Percentiles rank a stretch among this genome's conserved stretches.
These are phyloP conservation scores for Biston stratarius DNA, from an alignment of 2,888 invertebrate genomes.

Conservation along the genomic window DNA sequence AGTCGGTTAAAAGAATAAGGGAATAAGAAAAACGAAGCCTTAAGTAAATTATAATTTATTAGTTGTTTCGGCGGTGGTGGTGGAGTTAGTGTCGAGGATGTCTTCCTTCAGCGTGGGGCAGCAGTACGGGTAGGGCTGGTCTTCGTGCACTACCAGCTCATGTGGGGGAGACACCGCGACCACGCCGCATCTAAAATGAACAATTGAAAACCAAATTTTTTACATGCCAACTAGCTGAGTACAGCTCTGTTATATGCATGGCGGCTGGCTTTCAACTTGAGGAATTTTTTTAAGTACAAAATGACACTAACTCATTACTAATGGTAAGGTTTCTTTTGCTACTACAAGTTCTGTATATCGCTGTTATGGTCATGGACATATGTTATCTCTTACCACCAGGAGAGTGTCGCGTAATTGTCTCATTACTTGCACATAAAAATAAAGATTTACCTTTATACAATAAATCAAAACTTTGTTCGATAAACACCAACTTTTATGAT, in stretches of 20 bases:
- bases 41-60: conserved; percentile 11
- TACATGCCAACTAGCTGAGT: not conserved
- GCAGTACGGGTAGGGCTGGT: conserved; percentile 36
- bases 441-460: too few species aligned
- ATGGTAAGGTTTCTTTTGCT: too few species aligned
- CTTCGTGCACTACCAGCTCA: conserved; percentile 33
- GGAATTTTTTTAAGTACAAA: not conserved
- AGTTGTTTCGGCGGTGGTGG: conserved; percentile 6
- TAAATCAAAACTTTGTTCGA: too few species aligned
- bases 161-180: conserved; percentile 28
- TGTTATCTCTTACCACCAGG: too few species aligned
- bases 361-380: too few species aligned
- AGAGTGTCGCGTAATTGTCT: too few species aligned
- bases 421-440: too few species aligned
- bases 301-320: too few species aligned
- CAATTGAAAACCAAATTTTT: not conserved
- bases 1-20: not conserved
- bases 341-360: too few species aligned
- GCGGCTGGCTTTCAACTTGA: too few species aligned
- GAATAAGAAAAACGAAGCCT: not conserved
- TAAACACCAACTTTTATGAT: too few species aligned
- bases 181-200: conserved; percentile 32
- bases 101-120: conserved; percentile 18
- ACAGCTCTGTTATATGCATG: not conserved
- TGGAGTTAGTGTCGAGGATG: not conserved